Evolutionary conservation across 2,888 invertebrate species (phyloP), one percentile per base, ranked within the genome.

Genomic region (Brenthis hecate): DNA sequence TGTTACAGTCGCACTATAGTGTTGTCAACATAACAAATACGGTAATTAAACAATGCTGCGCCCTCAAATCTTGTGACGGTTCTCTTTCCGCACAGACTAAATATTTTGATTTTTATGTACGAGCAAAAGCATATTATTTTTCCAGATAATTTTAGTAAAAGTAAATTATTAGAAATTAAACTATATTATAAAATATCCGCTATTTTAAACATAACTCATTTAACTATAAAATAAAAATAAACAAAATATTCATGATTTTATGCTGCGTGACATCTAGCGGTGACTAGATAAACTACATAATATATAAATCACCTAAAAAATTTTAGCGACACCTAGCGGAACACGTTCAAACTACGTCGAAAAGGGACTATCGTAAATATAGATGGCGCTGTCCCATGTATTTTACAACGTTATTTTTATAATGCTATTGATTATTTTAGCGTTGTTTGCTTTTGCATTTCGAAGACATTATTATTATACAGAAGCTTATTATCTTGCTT

Each of bases 321-420:
- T 5, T 2, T 4, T 53, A 53, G 62, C 19, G 62, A 32, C 62
- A 62, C 51, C 62, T 62, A 53, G 66, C 61, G 50, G 6, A 16
- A 23, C 48, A n/a, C 13, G 13, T 5, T 28, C 47, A 32, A 56
- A 48, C 23, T 36, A n/a, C 3, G 53, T 53, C 36, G 72, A 64
- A 28, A 70, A 32, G n/a, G 56, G 19, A 51, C 28, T 6, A 6
- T 1, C 16, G 6, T 13, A 16, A 36, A 65, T 69, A 80, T 75
- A 89, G 89, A 87, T 86, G 89, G 86, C 89, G 87, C 81, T 87
- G 68, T 78, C 51, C 14, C 58, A 75, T 73, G 69, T 74, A 60
- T 55, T 58, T 64, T 61, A 19, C 58, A 64, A 68, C 65, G 56
- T 53, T 61, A 56, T 62, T 19, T 61, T 60, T 53, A 65, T 68